phyloP scores from a whole-genome alignment of 2,797 vertebrate genomes.

The Centropyge bicolor region DNA sequence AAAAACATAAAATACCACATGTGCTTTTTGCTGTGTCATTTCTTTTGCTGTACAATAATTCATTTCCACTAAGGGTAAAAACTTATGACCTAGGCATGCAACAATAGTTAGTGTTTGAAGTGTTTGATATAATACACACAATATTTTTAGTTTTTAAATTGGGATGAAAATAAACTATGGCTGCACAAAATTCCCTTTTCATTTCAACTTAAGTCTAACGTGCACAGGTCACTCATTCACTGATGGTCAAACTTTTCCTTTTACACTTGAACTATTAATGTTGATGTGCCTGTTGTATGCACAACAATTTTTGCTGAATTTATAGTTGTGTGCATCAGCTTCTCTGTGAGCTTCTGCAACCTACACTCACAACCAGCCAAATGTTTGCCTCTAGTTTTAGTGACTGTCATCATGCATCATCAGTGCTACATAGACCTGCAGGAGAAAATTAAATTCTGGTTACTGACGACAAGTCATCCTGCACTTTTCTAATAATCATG shows the following conservation, averaged over 20 bases:
- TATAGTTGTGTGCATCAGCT: neutral
- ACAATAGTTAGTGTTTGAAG: neutral
- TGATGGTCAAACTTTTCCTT: neutral
- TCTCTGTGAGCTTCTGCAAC: neutral
- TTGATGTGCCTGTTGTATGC: neutral
- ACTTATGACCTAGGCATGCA: neutral
- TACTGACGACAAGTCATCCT: neutral
- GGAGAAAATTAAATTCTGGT: neutral
- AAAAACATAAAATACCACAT: neutral
- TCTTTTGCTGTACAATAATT: no score
- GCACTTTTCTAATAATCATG: no score
- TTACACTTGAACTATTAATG: neutral
- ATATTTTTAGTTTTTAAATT: neutral
- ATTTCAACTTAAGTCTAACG: no score
- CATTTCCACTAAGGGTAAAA: neutral
- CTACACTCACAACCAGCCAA: no score
- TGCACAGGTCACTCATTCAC: neutral
- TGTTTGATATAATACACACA: neutral
- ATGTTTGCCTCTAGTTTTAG: no score
- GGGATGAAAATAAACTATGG: neutral
- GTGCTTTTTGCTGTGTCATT: neutral
- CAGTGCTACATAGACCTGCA: neutral
- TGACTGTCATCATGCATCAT: neutral
- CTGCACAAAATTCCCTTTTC: neutral
- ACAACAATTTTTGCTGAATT: neutral